phyloP scores from a whole-genome alignment of 2,888 invertebrate species.

The Drosophila anomalipes region DNA sequence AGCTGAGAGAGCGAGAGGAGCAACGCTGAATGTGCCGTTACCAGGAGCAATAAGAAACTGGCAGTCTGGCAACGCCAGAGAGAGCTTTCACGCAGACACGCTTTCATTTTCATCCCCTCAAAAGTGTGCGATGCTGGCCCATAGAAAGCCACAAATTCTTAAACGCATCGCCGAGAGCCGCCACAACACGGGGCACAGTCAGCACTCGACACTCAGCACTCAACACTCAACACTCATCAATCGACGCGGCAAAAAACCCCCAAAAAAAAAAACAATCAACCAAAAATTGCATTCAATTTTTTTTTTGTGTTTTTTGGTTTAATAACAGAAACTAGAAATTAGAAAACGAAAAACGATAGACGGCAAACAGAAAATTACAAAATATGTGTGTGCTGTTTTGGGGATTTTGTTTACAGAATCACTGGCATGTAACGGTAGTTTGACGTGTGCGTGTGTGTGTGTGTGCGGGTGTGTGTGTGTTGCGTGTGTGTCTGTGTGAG shows the following conservation, averaged over 20 bases:
- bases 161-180: constrained; percentile 23
- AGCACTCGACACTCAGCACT: constrained; percentile 19
- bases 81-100: constrained; percentile 24
- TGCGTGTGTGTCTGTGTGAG: constrained; percentile 24
- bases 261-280: neutral
- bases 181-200: constrained; percentile 40
- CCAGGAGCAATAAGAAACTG: neutral
- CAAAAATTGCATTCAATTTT: constrained; percentile 16
- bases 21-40: constrained; percentile 46
- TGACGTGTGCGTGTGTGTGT: constrained; percentile 13
- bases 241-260: constrained; percentile 7
- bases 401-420: constrained; percentile 49
- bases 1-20: neutral
- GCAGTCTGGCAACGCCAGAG: constrained; percentile 35
- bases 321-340: constrained; percentile 13
- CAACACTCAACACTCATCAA: constrained; percentile 28
- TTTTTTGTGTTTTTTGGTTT: constrained; percentile 2
- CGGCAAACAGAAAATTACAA: neutral
- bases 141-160: constrained; percentile 32
- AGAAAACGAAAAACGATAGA: neutral
- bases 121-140: constrained; percentile 52
- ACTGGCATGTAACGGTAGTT: constrained; percentile 52
- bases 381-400: constrained; percentile 23
- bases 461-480: constrained; percentile 17
- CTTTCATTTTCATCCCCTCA: constrained; percentile 51